Evolutionary conservation across 2,888 invertebrate species (phyloP), one percentile per base, ranked within the genome.

Genomic region (Gari tellinella): DNA sequence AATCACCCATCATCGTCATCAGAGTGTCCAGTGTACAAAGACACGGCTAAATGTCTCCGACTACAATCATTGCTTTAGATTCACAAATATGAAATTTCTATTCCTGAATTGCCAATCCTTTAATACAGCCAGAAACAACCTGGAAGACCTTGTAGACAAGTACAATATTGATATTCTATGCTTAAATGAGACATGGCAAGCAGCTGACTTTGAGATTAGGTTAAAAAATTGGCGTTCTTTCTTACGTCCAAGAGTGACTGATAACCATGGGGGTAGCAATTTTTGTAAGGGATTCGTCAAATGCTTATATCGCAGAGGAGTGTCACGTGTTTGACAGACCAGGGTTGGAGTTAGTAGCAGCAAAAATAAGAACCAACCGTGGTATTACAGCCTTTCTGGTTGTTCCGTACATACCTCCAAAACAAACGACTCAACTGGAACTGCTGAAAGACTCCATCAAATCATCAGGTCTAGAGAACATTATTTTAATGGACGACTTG

Each of bases 381-480:
- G 37, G 21, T 7, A 38, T 48, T 19, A 48, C 15, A 12, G 17
- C 48, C 21, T 14, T 23, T 19, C 7, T 58, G 15, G 12, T 57
- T 10, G 46, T n/a, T 14, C 23, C 63, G 15, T 65, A 57, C 19
- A 40, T 65, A 17, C 65, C 56, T 15, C 57, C 57, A 17, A 43
- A 57, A 45, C 56, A 41, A n/a, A 15, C 37, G 14, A 23, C 48
- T 21, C 56, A 65, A 41, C 46, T 49, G 8, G 38, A 41, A 37
- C 26, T 1, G 25, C 25, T 57, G 3, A 12, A 7, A 21, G 26
- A 43, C 12, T 41, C 57, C 10, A n/a, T 57, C 14, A 40, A 57
- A n/a, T 43, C 41, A 57, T 4, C 43, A 19, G 21, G 26, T 4
- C 7, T 43, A 5, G 57, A 57, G 15, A 57, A 43, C 45, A 8